These are phyloP conservation scores for Leucoma salicis DNA, from an alignment of 2,888 invertebrate genomes.

Conservation along the genomic window DNA sequence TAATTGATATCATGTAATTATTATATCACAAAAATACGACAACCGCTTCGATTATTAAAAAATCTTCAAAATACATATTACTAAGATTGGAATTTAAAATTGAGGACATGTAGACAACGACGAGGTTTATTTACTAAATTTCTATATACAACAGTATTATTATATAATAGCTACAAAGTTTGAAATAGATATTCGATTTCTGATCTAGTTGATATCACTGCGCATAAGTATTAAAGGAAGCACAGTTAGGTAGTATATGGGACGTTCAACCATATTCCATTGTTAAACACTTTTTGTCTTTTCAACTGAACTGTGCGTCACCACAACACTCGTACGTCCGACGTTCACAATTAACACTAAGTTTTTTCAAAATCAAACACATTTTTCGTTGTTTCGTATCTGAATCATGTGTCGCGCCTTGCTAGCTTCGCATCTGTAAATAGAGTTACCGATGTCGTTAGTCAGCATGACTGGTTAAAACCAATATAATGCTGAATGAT, in stretches of 20 bases:
- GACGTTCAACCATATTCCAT: constrained; percentile 79
- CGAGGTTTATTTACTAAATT: constrained; percentile 37
- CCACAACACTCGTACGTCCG: constrained; percentile 72
- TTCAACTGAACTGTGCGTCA: constrained; percentile 68
- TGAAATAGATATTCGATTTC: constrained; percentile 22
- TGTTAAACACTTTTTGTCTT: constrained; percentile 63
- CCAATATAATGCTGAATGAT: constrained; percentile 44
- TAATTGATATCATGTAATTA: constrained; percentile 46
- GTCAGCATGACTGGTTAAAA: constrained; percentile 40
- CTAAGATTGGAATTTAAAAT: constrained; percentile 21
- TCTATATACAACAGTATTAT: constrained; percentile 52
- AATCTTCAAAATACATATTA: constrained; percentile 69
- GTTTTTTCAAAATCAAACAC: constrained; percentile 69
- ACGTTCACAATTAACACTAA: constrained; percentile 56
- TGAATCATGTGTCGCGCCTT: constrained; percentile 55
- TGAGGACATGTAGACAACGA: constrained; percentile 67
- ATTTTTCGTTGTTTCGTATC: constrained; percentile 67
- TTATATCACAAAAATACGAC: constrained; percentile 81
- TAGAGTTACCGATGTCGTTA: constrained; percentile 42
- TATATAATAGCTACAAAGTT: constrained; percentile 18
- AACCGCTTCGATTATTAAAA: constrained; percentile 79
- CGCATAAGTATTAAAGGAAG: constrained; percentile 65
- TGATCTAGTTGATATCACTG: constrained; percentile 49
- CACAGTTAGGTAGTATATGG: constrained; percentile 61
- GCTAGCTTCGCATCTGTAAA: constrained; percentile 59